phyloP scores from a whole-genome alignment of 2,113 vertebrate genomes.

The Motacilla tschutschensis region DNA sequence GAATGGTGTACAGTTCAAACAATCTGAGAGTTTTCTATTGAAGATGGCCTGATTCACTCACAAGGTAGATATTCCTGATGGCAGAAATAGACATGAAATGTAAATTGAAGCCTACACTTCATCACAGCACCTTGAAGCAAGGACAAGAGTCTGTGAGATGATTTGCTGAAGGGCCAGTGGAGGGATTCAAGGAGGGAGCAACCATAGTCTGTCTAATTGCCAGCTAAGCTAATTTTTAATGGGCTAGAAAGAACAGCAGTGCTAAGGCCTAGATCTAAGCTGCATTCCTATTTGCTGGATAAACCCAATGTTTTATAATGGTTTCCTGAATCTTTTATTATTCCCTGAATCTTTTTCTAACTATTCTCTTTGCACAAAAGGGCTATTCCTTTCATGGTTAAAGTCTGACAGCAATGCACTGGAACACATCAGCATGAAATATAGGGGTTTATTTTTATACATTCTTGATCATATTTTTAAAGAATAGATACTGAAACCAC shows the following conservation, averaged over 20 bases:
- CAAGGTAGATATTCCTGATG: neutral
- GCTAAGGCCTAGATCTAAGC: neutral
- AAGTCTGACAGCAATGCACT: conserved; percentile 32
- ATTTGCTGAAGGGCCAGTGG: neutral
- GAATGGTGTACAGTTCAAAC: neutral
- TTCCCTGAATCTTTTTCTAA: neutral
- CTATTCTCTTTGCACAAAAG: neutral
- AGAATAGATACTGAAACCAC: conserved; percentile 40
- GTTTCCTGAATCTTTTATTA: conserved; percentile 12
- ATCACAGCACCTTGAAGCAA: neutral
- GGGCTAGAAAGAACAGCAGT: neutral
- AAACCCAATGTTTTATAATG: neutral
- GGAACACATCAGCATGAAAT: conserved; percentile 30
- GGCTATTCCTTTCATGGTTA: conserved; percentile 33
- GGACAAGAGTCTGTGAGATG: neutral
- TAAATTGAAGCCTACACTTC: neutral
- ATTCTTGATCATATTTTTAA: conserved; percentile 60
- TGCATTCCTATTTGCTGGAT: neutral
- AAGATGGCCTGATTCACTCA: neutral
- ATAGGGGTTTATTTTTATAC: conserved; percentile 47
- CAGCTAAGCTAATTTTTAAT: conserved; percentile 19
- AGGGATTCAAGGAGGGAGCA: neutral
- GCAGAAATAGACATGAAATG: neutral
- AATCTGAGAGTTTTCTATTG: neutral
- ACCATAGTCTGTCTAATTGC: neutral